Evolutionary conservation across 1,140 invertebrate species (phyloP), one percentile per base, ranked within the genome.

Genomic region (Ceratina calcarata): DNA sequence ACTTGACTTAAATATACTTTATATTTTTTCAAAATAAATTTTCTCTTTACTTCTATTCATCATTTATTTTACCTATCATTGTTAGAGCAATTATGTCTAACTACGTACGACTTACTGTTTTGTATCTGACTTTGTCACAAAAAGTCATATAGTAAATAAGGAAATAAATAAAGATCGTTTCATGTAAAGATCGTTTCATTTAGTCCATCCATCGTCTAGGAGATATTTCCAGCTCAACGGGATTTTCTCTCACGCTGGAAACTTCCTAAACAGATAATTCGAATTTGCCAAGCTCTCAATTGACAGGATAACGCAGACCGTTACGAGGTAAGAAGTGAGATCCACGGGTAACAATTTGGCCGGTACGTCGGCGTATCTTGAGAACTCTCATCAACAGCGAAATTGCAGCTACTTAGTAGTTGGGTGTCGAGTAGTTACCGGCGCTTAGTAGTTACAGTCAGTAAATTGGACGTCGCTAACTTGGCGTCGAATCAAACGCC

Each of bases 391-490:
- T 79, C 51, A 73, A 58, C 51, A n/a, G 20, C 62, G 51, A 79
- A 72, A 57, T 73, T 72, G 53, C 76, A 71, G 57, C 32, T 72
- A 72, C 68, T 72, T 78, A 55, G 27, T 27, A 71, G 67, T 55
- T 78, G 57, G 22, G 64, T 18, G 55, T 24, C 3, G 45, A 55
- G 45, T 32, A 61, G 67, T 78, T 71, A 37, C 57, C 24, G 24
- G 24, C 27, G 32, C 75, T 78, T 62, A 55, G 67, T 55, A 66
- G 69, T 78, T 72, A n/a, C 51, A 78, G 58, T 79, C 68, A 49
- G n/a, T 49, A 24, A 79, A 77, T 77, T 77, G 24, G 65, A 51
- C 66, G 66, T 53, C 24, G 18, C 74, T 61, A 49, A 49, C 70
- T 49, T 37, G 57, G 8, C 24, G 45, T 4, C 57, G 24, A 32